phyloP scores from a whole-genome alignment of 2,797 vertebrate genomes.

The Peromyscus aztecus region DNA sequence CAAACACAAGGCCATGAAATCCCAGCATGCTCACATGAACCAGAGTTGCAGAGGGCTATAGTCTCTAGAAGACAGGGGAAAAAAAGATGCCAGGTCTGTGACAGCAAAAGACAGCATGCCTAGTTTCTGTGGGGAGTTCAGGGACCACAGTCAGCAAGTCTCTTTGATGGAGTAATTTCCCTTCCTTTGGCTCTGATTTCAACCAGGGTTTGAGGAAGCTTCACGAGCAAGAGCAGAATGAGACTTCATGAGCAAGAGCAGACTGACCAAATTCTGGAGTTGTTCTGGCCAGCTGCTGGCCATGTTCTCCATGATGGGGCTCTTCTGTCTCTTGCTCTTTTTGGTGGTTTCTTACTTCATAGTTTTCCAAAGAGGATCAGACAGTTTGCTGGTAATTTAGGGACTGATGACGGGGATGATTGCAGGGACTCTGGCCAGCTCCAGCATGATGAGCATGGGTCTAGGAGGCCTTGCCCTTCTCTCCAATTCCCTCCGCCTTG shows the following conservation, averaged over 20 bases:
- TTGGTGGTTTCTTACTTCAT: not conserved
- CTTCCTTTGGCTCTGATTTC: slow-evolving; percentile 37
- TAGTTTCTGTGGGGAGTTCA: not conserved
- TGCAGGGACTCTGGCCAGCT: not conserved
- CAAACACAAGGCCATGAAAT: not conserved
- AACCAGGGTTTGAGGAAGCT: slow-evolving; percentile 50
- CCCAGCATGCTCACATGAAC: not conserved
- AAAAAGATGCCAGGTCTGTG: not conserved
- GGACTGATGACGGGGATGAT: not conserved
- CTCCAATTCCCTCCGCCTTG: not conserved
- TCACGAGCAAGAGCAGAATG: not conserved
- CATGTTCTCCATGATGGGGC: rapidly evolving
- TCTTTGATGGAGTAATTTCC: slow-evolving; percentile 40
- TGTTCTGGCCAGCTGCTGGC: not conserved
- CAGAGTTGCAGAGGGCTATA: not conserved
- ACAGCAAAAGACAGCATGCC: rapidly evolving
- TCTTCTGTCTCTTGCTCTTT: not conserved
- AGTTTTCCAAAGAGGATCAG: not conserved
- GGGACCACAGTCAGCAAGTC: not conserved
- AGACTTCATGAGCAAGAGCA: no score
- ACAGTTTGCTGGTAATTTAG: not conserved
- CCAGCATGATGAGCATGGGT: not conserved
- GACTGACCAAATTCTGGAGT: not conserved
- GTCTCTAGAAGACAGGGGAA: not conserved
- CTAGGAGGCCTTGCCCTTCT: not conserved